Conservation (phyloP, 2,113 vertebrate species). For the Ibidorhyncha struthersii region DNA sequence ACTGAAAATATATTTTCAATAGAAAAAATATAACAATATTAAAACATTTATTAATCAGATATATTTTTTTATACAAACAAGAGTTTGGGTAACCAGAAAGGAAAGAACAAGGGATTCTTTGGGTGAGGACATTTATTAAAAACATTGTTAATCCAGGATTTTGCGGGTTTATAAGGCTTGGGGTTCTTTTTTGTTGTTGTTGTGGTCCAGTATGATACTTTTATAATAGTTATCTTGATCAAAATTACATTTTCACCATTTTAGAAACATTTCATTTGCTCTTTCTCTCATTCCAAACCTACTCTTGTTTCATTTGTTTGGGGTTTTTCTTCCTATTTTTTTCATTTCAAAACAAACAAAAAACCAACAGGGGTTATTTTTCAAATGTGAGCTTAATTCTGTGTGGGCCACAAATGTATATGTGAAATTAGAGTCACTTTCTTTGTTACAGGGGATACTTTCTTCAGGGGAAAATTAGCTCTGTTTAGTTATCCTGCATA, state of each 20-base stretch:
- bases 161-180: constrained; percentile 2
- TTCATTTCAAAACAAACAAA: background rate
- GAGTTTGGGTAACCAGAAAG: constrained; percentile 56
- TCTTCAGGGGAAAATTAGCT: constrained; percentile 3
- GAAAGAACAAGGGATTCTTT: constrained; percentile 33
- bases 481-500: background rate
- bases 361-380: background rate
- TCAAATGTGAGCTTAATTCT: background rate
- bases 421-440: constrained; percentile 3
- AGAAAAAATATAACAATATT: constrained; percentile 50
- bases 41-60: constrained; percentile 72
- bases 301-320: background rate
- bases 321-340: background rate
- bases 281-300: background rate
- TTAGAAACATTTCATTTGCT: background rate
- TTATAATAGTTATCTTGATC: background rate
- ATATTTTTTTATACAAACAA: constrained; percentile 78
- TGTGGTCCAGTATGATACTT: background rate
- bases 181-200: background rate
- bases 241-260: background rate
- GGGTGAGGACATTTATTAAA: background rate
- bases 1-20: constrained; percentile 73
- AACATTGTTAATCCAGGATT: constrained; percentile 6
- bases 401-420: background rate
- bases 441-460: background rate